Evolutionary conservation across 2,113 vertebrate genomes (phyloP), one percentile per base, ranked within the genome.

Genomic region (Spermophilus dauricus): DNA sequence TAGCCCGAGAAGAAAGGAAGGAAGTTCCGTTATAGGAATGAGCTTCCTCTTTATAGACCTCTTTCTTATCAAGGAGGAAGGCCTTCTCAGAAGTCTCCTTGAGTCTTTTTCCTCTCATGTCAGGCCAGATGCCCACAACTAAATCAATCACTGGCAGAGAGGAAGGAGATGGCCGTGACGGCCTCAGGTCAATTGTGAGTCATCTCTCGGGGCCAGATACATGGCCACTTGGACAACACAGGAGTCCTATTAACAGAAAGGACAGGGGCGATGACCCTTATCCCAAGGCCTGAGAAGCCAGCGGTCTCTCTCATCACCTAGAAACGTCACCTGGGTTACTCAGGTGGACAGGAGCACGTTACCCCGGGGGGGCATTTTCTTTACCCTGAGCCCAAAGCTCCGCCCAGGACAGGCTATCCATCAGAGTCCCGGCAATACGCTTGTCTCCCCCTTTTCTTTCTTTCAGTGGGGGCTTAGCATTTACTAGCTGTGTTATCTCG

Each of bases 31-130:
- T 32, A 6, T 45, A 53, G 73, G 16, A 92, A 83, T 69, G 6
- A 39, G 14, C 20, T 91, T 81, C 69, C 51, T 91, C 86, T 91
- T 82, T 45, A 30, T 6, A 11, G 58, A 67, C 32, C 58, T 73
- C 45, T 97, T 83, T 95, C 81, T 80, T 89, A 73, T 89, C 56
- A 84, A 67, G 10, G 53, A 78, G 28, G 67, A 94, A 78, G 22
- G 20, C 45, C 48, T 86, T 77, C 53, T 17, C 3, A 45, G 67
- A 92, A 94, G 45, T 16, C 30, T 28, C 61, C 63, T 9, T 5
- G 82, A 30, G 61, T 61, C 26, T 80, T 83, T 80, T 63, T 56
- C 53, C 77, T 97, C 24, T 85, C 30, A 24, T 69, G 22, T 77
- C 67, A 69, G 28, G 24, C 89, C 91, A 81, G 56, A 92, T 8